A percentile compares a stretch with the other conserved stretches of the same genome.
Conservation (phyloP, 2,113 vertebrate genomes). For the Tachycineta bicolor region DNA sequence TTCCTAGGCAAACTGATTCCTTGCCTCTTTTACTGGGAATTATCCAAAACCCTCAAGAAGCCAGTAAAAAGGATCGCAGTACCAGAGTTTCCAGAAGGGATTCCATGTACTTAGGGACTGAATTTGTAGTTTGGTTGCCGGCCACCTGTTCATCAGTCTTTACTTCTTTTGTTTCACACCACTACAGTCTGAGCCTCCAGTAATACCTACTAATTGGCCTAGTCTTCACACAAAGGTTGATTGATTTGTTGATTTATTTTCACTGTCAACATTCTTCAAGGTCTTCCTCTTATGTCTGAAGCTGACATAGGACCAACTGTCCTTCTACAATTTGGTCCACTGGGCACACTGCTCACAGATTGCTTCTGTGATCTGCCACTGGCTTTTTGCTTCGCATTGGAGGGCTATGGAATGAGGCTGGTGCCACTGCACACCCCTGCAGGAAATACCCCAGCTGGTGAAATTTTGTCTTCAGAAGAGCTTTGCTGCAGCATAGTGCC, state of each 20-base stretch:
- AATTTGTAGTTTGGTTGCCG: background rate
- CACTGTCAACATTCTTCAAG: background rate
- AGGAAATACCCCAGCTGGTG: background rate
- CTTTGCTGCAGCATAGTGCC: background rate
- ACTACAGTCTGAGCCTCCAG: background rate
- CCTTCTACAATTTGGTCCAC: background rate
- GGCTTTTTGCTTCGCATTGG: background rate
- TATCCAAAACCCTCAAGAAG: background rate
- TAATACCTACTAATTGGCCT: background rate
- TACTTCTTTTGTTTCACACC: background rate
- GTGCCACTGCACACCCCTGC: background rate
- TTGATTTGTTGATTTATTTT: background rate
- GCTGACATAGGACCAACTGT: background rate
- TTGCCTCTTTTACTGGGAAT: background rate
- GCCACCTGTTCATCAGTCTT: background rate
- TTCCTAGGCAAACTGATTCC: background rate
- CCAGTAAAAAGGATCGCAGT: background rate
- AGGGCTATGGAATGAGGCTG: background rate
- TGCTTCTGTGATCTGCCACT: background rate
- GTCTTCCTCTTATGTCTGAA: background rate
- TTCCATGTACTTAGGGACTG: background rate
- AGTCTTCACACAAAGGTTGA: background rate
- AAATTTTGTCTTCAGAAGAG: background rate
- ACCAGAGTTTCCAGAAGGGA: background rate
- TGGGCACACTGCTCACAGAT: background rate